Base-by-base conservation (phyloP, 2,888 invertebrate genomes). In the Lordiphosa fenestrarum region DNA sequence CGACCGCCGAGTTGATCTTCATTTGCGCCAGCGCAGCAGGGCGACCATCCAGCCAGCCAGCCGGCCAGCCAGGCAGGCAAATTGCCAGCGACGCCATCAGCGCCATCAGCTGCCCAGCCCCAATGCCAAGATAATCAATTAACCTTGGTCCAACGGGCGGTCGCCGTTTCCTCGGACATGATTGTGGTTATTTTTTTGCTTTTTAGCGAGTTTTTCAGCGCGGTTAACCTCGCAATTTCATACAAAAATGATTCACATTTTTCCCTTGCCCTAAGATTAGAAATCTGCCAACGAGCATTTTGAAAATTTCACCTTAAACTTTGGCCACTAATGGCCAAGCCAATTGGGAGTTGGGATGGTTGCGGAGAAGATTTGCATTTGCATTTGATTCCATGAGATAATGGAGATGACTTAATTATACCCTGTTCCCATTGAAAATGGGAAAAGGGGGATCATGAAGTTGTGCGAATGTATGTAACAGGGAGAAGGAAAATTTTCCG, bases 71-170 rank as follows among this genome's bases (percentile, higher is more conserved):
- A 13, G 39, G 44, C 37, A 38, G 36, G 37, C 40, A 54, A 54
- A 62, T 62, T 54, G 36, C 47, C 54, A 51, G 69, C 51, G 41
- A 59, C 49, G 44, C 53, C 61, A 67, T 40, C 53, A 44, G 41
- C 52, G 41, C 52, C 53, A 53, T 19, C 21, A 46, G 30, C 35
- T 46, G 42, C 36, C 25, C 51, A 38, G 46, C 30, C 33, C 30
- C 52, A 42, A 37, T 49, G 44, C 61, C 58, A 61, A 56, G 71
- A 70, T 84, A 80, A 84, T 76, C 83, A 80, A 84, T 83, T 80
- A 80, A 84, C 78, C 78, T 66, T 62, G 82, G 61, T 64, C 74
- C 30, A 81, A 65, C 69, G 71, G 60, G 41, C 61, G 67, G 59
- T 56, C 53, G 63, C 56, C 60, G 38, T 21, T 50, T 25, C 23